Evolutionary conservation across 2,797 vertebrate species (phyloP), one percentile per base, ranked within the genome.

Genomic region (Crocodylus rhombifer): DNA sequence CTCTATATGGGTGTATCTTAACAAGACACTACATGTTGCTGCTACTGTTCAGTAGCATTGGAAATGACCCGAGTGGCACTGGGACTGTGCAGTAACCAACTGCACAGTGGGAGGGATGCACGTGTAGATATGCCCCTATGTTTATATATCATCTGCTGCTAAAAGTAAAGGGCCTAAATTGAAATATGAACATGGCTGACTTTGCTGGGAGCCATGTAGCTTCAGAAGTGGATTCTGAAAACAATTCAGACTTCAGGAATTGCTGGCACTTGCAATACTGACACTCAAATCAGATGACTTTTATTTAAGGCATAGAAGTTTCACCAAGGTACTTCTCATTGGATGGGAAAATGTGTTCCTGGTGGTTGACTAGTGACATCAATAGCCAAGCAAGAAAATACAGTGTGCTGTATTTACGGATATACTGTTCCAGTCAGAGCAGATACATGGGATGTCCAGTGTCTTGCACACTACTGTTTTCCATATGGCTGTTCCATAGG

Each of bases 211-310:
- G 33, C 36, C 21, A 42, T 0, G 0, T 64, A 84, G 56, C 73
- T 21, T 10, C 77, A 36, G 33, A 26, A 51, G 69, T 3, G 30
- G 69, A 28, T 74, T 89, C 80, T 79, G 23, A 62, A 81, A 73
- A 14, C 10, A 2, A 13, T 55, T 1, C 2, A 57, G 64, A 86
- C 15, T 51, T 26, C 69, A 77, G 74, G 25, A 69, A 17, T 79
- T 18, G 30, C 64, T 65, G 15, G 6, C 64, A 2, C 23, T 63
- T 55, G 3, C 21, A 57, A 20, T 18, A 62, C 21, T 82, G 56
- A 42, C 4, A 16, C 3, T 11, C 6, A 2, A 0, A 0, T 14
- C 0, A 1, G 6, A 25, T 42, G 77, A 67, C 7, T 80, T 2
- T 69, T 1, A 1, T 11, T n/a, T 20, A 25, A 77, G 77, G 23